Evolutionary conservation across 2,888 invertebrate genomes (phyloP).

Genomic region (Phymatocera aterrima): DNA sequence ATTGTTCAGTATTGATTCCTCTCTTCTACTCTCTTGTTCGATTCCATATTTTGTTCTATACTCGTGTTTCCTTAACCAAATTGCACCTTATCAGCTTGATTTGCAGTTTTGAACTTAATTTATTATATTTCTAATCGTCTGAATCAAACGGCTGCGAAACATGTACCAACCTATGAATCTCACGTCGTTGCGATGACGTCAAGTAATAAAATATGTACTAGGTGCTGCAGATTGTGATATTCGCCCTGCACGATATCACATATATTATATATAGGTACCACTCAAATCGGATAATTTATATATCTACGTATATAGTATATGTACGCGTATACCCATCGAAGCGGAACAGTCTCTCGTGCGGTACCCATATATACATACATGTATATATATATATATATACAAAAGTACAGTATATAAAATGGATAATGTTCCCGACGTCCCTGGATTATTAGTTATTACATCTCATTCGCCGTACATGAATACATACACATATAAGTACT

Average conservation of each 20-base stretch:
- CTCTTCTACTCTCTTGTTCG: not conserved
- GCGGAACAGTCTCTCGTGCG: not conserved
- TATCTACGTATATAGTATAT: not conserved
- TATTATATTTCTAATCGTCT: too few species aligned
- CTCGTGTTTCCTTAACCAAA: too few species aligned
- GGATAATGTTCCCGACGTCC: slow-evolving; percentile 31
- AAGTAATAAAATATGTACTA: not conserved
- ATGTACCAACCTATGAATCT: too few species aligned
- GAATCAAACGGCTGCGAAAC: too few species aligned
- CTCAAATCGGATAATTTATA: slow-evolving; percentile 4
- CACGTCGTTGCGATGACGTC: too few species aligned
- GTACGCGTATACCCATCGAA: not conserved
- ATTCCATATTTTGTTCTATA: too few species aligned
- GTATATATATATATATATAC: too few species aligned
- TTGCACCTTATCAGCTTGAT: too few species aligned
- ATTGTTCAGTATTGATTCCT: not conserved
- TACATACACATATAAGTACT: too few species aligned
- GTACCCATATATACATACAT: not conserved
- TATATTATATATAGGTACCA: too few species aligned
- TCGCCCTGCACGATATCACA: not conserved
- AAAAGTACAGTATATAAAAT: too few species aligned
- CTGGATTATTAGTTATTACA: slow-evolving; percentile 32
- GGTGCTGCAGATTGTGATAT: not conserved
- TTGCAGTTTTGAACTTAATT: too few species aligned
- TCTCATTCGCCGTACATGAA: slow-evolving; percentile 25